These are phyloP conservation scores for Thaleichthys pacificus DNA, from an alignment of 2,797 vertebrate species.

Conservation along the genomic window DNA sequence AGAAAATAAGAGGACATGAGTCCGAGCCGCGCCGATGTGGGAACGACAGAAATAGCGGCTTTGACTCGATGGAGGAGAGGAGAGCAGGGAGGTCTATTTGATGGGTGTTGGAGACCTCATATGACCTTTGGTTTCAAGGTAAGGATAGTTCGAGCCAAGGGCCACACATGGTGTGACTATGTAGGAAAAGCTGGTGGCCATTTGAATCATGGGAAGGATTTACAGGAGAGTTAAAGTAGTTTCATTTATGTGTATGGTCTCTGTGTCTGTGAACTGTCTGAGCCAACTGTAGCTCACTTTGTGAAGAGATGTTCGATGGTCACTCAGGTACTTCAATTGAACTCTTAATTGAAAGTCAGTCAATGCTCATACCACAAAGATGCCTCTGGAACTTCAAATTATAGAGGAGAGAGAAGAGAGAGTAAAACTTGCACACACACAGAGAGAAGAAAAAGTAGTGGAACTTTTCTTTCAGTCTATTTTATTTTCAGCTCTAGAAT, in stretches of 20 bases:
- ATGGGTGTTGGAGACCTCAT: conserved; percentile 52
- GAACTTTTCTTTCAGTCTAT: background rate
- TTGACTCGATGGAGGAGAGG: conserved; percentile 57
- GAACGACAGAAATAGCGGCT: conserved; percentile 64
- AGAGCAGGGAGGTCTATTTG: conserved; percentile 59
- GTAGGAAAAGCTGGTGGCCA: no score
- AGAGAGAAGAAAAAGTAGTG: no score
- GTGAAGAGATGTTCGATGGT: conserved; percentile 17
- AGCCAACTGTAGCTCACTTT: conserved; percentile 6
- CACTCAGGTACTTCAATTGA: conserved; percentile 29
- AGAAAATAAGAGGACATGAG: conserved; percentile 63
- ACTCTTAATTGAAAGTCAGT: conserved; percentile 21
- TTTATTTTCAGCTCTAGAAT: conserved; percentile 20
- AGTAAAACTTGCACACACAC: background rate
- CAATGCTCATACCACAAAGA: conserved; percentile 15
- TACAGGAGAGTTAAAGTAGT: no score
- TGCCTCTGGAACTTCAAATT: background rate
- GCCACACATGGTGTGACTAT: background rate
- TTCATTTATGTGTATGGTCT: background rate
- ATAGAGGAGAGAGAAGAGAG: conserved; percentile 3
- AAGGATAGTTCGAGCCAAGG: background rate
- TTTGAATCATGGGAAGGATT: no score
- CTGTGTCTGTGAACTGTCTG: background rate
- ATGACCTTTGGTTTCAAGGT: conserved; percentile 36
- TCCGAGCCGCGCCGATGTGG: background rate